Conservation (phyloP, 2,797 vertebrate species). For the Aselliscus stoliczkanus region DNA sequence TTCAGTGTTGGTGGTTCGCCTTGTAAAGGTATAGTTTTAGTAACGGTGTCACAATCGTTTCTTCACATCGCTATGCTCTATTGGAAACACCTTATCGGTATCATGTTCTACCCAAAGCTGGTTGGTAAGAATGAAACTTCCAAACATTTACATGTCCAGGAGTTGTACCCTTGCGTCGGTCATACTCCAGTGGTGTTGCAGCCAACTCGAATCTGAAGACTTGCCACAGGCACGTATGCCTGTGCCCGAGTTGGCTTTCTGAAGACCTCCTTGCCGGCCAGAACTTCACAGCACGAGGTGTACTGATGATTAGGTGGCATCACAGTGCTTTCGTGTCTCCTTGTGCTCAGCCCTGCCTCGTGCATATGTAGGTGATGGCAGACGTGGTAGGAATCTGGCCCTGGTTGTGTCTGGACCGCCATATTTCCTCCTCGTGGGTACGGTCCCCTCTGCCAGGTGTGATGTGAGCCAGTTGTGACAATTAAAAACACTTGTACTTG, state of each 20-base stretch:
- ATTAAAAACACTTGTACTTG: background rate
- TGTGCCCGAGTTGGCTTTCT: background rate
- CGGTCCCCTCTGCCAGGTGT: background rate
- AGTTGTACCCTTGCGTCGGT: too few species aligned
- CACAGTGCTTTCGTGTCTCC: fast-evolving
- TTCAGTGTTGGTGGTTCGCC: background rate
- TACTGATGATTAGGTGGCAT: too few species aligned
- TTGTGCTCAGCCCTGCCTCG: fast-evolving
- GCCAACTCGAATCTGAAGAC: background rate
- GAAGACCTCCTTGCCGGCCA: background rate
- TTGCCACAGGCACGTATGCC: too few species aligned
- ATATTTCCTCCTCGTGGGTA: fast-evolving
- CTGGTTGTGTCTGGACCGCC: background rate
- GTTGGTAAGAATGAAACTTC: background rate
- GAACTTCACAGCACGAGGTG: fast-evolving
- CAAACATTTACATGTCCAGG: background rate
- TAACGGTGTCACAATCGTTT: background rate
- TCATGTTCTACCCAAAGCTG: background rate
- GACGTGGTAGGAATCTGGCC: fast-evolving
- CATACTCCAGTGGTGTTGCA: background rate
- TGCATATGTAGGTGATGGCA: background rate
- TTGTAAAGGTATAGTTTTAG: fast-evolving
- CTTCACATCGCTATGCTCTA: background rate
- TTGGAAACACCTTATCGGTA: background rate
- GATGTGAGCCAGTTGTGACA: background rate